Percentiles rank a stretch among this genome's conserved stretches.
Evolutionary conservation across 2,888 invertebrate species (phyloP).

Genomic region (Iselma pallidipennis): DNA sequence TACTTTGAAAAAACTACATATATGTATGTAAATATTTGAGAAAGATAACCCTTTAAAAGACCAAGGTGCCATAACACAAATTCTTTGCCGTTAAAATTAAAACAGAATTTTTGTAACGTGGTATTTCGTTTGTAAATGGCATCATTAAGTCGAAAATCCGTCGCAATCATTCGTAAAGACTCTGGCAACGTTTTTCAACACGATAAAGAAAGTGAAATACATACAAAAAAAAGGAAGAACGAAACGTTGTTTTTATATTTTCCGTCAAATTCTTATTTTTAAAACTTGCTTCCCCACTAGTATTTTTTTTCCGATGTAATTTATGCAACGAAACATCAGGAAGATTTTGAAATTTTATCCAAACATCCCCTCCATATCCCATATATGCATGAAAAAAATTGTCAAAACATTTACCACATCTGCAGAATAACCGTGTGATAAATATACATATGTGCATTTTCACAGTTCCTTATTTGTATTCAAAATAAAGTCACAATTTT

Average conservation of each 20-base stretch:
- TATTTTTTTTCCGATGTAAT: constrained; percentile 12
- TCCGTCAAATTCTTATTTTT: constrained; percentile 16
- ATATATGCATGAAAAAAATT: constrained; percentile 16
- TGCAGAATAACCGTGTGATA: constrained; percentile 21
- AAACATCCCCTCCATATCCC: constrained; percentile 6
- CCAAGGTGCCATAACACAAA: background rate
- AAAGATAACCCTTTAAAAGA: no score
- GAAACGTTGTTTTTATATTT: constrained; percentile 18
- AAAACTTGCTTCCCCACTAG: background rate
- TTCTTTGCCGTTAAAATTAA: background rate
- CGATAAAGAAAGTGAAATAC: background rate
- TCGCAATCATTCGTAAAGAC: constrained; percentile 3
- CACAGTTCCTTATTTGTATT: constrained; percentile 19
- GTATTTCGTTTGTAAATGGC: constrained; percentile 1
- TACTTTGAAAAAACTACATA: no score
- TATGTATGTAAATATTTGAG: no score
- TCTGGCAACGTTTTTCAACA: background rate
- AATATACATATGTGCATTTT: constrained; percentile 22
- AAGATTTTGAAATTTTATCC: constrained; percentile 25
- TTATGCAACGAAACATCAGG: constrained; percentile 21
- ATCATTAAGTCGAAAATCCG: constrained; percentile 2
- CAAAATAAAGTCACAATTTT: constrained; percentile 11
- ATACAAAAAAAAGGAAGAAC: background rate
- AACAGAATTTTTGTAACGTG: background rate
- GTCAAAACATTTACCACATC: constrained; percentile 28